Evolutionary conservation across 2,888 invertebrate genomes (phyloP).

Genomic region (Trachelus stipa): DNA sequence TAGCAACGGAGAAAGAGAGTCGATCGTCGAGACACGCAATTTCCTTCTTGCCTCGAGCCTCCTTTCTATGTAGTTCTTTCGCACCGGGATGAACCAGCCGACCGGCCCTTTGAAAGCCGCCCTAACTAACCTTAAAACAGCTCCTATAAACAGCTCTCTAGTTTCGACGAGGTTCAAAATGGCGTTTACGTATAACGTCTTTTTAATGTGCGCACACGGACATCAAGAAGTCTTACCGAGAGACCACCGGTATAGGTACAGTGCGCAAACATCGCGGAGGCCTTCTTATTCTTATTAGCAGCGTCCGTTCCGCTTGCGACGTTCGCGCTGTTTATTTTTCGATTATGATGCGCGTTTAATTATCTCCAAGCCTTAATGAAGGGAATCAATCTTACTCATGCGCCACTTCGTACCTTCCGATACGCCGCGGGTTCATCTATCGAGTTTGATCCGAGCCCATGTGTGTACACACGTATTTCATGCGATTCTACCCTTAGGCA

Average conservation of each 20-base stretch:
- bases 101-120: slow-evolving; percentile 42
- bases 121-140: slow-evolving; percentile 25
- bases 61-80: background rate
- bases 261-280: slow-evolving; percentile 16
- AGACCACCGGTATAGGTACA: background rate
- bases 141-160: slow-evolving; percentile 10
- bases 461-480: slow-evolving; percentile 4
- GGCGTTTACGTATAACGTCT: slow-evolving; percentile 29
- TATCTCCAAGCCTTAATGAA: slow-evolving; percentile 42
- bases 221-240: background rate
- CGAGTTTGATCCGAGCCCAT: background rate
- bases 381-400: slow-evolving; percentile 46
- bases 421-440: background rate
- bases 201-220: slow-evolving; percentile 33
- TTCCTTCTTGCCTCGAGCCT: background rate
- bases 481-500: slow-evolving; percentile 18
- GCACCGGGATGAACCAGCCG: slow-evolving; percentile 6
- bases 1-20: background rate
- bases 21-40: background rate
- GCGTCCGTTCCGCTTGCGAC: slow-evolving; percentile 14
- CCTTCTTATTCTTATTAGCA: slow-evolving; percentile 33
- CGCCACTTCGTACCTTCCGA: slow-evolving; percentile 28
- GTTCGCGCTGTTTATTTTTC: slow-evolving; percentile 36
- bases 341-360: slow-evolving; percentile 48
- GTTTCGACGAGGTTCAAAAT: slow-evolving; percentile 18